phyloP scores from a whole-genome alignment of 2,797 vertebrate genomes.

The Tamandua tetradactyla region DNA sequence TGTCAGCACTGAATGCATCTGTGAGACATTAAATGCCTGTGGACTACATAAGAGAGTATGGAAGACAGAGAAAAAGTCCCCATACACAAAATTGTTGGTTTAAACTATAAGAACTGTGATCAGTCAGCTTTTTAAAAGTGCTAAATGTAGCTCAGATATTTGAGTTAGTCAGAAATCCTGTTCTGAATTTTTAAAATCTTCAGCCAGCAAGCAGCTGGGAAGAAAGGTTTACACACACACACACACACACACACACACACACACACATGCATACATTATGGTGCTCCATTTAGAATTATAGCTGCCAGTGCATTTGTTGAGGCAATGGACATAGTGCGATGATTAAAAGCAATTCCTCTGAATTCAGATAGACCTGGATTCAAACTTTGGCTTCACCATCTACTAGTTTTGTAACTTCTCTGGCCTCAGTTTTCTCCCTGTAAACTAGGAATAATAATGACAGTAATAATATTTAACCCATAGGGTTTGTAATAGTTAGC shows the following conservation, averaged over 20 bases:
- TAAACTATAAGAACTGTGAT: constrained; percentile 56
- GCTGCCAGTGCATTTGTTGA: neutral
- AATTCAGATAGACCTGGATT: constrained; percentile 4
- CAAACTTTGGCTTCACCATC: neutral
- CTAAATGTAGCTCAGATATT: constrained; percentile 39
- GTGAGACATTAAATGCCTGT: constrained; percentile 64
- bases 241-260: neutral
- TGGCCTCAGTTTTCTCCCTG: neutral
- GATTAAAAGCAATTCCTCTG: constrained; percentile 20
- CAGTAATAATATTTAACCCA: neutral
- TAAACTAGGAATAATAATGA: neutral
- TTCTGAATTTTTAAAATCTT: constrained; percentile 57
- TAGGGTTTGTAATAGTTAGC: neutral
- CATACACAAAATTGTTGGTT: constrained; percentile 47
- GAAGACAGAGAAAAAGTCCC: neutral
- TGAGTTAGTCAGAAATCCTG: constrained; percentile 51
- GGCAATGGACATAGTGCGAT: neutral
- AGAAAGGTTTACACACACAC: neutral
- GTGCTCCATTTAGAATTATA: neutral
- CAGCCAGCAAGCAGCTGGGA: neutral
- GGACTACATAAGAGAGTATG: neutral
- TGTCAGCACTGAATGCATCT: constrained; percentile 55
- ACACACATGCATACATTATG: neutral
- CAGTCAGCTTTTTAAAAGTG: constrained; percentile 54
- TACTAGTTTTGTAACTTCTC: neutral